Percentiles rank a stretch among this genome's conserved stretches.
Conservation (phyloP, 1,140 invertebrate genomes). For the Radopholus similis region DNA sequence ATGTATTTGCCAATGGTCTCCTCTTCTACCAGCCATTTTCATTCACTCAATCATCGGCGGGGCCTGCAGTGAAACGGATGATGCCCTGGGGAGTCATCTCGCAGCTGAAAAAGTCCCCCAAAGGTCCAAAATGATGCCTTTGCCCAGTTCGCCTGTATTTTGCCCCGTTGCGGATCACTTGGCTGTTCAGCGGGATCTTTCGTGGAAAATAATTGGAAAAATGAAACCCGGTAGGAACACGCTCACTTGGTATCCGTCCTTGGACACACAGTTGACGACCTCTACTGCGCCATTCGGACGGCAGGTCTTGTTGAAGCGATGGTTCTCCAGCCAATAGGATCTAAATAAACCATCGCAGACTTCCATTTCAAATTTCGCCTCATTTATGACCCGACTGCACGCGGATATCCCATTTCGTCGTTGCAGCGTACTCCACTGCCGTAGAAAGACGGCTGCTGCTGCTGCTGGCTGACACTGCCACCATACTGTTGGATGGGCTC, state of each 20-base stretch:
- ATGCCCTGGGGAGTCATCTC: slow-evolving; percentile 39
- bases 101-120: slow-evolving; percentile 32
- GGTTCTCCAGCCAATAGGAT: slow-evolving; percentile 44
- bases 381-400: neutral
- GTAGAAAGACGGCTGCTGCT: neutral
- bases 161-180: neutral
- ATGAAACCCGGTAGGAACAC: slow-evolving; percentile 37
- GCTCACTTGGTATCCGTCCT: slow-evolving; percentile 41
- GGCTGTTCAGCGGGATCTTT: slow-evolving; percentile 17
- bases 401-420: neutral
- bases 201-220: slow-evolving; percentile 1
- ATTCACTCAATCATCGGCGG: slow-evolving; percentile 24
- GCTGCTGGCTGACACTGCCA: no score
- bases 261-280: slow-evolving; percentile 48
- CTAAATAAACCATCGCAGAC: slow-evolving; percentile 18
- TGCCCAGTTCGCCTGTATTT: slow-evolving; percentile 1
- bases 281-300: slow-evolving; percentile 36
- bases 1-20: no score
- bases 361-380: slow-evolving; percentile 17
- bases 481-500: neutral
- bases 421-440: neutral
- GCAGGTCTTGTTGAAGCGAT: slow-evolving; percentile 51
- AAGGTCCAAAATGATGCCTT: neutral
- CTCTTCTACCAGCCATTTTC: neutral
- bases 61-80: slow-evolving; percentile 44